Evolutionary conservation across 2,113 vertebrate genomes (phyloP), one percentile per base, ranked within the genome.

Genomic region (Rhinopomastus cyanomelas): DNA sequence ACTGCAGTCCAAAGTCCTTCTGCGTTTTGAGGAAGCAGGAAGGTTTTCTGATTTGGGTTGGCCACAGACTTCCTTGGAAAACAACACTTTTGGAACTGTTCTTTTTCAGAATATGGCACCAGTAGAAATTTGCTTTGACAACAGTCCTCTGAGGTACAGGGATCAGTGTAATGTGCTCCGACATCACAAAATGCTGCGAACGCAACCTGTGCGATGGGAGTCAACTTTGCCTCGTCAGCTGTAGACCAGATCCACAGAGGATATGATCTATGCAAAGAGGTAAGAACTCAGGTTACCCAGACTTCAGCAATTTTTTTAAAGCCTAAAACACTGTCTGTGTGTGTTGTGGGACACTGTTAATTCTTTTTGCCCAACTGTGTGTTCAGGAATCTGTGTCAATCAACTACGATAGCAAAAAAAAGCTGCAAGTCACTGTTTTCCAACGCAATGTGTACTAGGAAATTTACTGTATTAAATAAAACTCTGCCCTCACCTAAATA

Each of bases 41-140:
- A 72, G 39, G 0, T 75, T 92, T 92, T 88, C 39, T 75, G 66
- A 61, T 36, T 86, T 84, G 46, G 16, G 27, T 25, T 91, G 62
- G 42, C 32, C 46, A 61, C 61, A 86, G 27, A 17, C 16, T 66
- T 27, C 29, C 48, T 88, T 61, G 25, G 76, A 94, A 91, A 95
- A 62, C 49, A 81, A 27, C 39, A 84, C 78, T 83, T 85, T 88
- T 62, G 68, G 57, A 83, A 67, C 76, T 88, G 82, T 71, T 92
- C 49, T 53, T 91, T 94, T 67, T 92, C 95, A 94, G 77, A 84
- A 65, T 8, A 16, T 5, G 81, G n/a, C 36, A 48, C 0, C 36
- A 39, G 46, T 53, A 78, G 37, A 87, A 88, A 91, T 86, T 75
- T 69, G 42, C 69, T 91, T 85, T 96, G 93, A 94, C 94, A 91